Evolutionary conservation across 2,113 vertebrate genomes (phyloP).

Genomic region (Aythya baeri): DNA sequence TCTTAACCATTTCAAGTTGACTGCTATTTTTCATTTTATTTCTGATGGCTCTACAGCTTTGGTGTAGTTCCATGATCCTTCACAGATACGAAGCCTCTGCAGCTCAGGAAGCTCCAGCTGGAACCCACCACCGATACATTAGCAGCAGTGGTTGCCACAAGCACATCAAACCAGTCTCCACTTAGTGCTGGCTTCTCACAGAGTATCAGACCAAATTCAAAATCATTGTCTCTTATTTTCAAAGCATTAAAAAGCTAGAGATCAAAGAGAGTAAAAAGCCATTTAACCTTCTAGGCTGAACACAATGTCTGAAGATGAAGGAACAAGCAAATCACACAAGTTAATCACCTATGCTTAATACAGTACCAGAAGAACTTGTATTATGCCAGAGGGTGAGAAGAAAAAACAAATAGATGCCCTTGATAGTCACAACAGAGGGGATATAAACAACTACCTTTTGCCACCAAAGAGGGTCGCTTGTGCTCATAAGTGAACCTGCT

Average conservation of each 20-base stretch:
- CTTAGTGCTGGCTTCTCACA: background rate
- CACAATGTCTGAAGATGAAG: background rate
- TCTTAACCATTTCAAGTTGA: background rate
- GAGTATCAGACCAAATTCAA: background rate
- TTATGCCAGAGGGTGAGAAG: background rate
- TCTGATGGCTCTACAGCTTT: background rate
- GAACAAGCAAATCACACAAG: background rate
- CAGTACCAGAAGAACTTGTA: background rate
- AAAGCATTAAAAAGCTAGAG: background rate
- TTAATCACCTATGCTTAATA: background rate
- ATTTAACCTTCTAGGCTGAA: background rate
- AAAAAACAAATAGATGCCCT: background rate
- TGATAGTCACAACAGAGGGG: background rate
- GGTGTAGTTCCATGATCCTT: background rate
- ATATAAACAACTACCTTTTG: background rate
- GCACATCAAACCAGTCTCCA: background rate
- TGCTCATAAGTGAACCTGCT: background rate
- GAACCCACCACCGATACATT: background rate
- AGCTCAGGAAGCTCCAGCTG: background rate
- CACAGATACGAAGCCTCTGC: background rate
- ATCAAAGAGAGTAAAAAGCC: background rate
- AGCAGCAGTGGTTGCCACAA: background rate
- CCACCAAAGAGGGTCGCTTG: rapidly evolving
- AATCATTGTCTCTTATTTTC: background rate
- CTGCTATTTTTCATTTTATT: background rate